Conservation (phyloP, 2,888 invertebrate genomes). For the Phoenoteleia sp. region DNA sequence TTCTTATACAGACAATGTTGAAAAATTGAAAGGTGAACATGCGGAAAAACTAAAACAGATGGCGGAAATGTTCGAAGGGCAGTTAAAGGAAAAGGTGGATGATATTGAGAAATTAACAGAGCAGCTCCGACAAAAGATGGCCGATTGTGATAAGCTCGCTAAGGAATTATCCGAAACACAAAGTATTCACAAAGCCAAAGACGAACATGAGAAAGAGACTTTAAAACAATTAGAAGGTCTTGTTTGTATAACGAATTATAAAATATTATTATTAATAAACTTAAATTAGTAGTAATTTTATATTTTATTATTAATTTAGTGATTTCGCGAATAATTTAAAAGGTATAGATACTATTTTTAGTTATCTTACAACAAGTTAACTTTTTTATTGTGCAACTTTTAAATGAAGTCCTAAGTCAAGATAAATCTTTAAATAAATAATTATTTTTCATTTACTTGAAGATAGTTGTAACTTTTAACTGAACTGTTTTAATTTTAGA, state of each 20-base stretch:
- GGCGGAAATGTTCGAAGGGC: slow-evolving; percentile 85
- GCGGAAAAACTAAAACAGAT: slow-evolving; percentile 77
- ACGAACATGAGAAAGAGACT: slow-evolving; percentile 86
- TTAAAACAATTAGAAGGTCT: slow-evolving; percentile 82
- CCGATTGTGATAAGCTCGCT: slow-evolving; percentile 87
- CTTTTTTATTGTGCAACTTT: no score
- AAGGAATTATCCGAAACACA: slow-evolving; percentile 87
- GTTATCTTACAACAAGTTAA: no score
- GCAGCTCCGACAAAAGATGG: slow-evolving; percentile 87
- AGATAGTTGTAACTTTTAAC: background rate
- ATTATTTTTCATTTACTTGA: no score
- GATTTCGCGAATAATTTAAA: no score
- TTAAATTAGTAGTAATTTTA: background rate
- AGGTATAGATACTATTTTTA: no score
- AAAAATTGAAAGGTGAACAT: slow-evolving; percentile 78
- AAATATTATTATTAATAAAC: background rate
- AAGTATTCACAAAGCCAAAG: slow-evolving; percentile 86
- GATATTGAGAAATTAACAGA: slow-evolving; percentile 87
- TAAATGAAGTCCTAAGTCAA: no score
- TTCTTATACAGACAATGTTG: slow-evolving; percentile 75
- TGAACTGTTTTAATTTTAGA: slow-evolving; percentile 44
- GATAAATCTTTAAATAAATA: no score
- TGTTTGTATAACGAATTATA: background rate
- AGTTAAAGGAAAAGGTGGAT: slow-evolving; percentile 87
- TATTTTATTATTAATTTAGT: no score